Conservation (phyloP, 2,113 vertebrate species). For the Nannospalax galili region DNA sequence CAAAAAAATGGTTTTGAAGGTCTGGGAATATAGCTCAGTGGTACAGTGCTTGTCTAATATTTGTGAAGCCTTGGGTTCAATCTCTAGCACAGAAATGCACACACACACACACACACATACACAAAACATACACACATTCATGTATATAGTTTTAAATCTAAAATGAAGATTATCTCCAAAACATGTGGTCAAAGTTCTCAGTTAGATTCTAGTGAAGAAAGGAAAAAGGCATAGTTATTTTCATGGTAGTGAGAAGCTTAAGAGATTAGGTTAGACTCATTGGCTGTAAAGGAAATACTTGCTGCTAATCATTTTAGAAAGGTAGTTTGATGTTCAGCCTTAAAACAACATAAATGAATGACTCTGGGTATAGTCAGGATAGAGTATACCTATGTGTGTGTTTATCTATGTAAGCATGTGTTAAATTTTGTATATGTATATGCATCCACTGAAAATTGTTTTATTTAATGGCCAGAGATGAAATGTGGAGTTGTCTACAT, state of each 20-base stretch:
- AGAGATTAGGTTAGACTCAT: neutral
- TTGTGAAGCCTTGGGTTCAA: neutral
- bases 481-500: neutral
- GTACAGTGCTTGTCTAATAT: neutral
- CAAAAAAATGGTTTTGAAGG: neutral
- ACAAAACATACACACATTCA: neutral
- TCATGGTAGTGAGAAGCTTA: neutral
- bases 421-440: neutral
- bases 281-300: slow-evolving; percentile 12
- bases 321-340: slow-evolving; percentile 9
- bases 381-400: neutral
- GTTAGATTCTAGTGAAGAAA: neutral
- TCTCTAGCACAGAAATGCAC: neutral
- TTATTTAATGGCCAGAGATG: neutral
- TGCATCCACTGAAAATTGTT: neutral
- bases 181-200: neutral
- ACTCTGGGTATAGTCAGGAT: neutral
- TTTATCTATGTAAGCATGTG: neutral
- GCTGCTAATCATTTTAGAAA: slow-evolving; percentile 1
- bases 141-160: neutral
- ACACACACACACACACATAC: neutral
- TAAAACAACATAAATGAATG: slow-evolving; percentile 44
- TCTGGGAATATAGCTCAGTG: neutral
- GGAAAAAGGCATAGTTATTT: slow-evolving; percentile 2
- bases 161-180: neutral